Percentiles rank a stretch among this genome's conserved stretches.
Conservation (phyloP, 1,140 invertebrate genomes). For the Anthonomus grandis region DNA sequence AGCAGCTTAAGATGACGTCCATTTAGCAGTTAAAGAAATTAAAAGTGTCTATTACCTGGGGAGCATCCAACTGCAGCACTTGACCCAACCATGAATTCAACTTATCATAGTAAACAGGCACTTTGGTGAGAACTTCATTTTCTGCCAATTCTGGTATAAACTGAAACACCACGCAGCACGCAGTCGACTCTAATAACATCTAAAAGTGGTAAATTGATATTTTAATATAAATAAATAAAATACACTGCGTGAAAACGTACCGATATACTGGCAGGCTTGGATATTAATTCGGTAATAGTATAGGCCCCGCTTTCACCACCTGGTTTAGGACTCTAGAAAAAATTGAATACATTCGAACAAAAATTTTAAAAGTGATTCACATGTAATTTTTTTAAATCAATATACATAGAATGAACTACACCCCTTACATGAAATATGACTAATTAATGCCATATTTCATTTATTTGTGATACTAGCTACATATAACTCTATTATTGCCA, state of each 20-base stretch:
- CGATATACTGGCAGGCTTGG: slow-evolving; percentile 60
- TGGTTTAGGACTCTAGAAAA: slow-evolving; percentile 65
- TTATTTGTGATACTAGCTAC: too few species aligned
- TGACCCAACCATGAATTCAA: slow-evolving; percentile 95
- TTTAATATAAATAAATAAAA: background rate
- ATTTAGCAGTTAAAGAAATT: background rate
- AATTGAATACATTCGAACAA: background rate
- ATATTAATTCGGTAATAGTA: slow-evolving; percentile 59
- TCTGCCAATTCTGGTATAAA: slow-evolving; percentile 67
- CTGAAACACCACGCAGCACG: slow-evolving; percentile 84
- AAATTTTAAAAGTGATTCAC: too few species aligned
- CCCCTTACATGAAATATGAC: background rate
- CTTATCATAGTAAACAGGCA: slow-evolving; percentile 82
- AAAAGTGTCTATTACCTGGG: slow-evolving; percentile 52
- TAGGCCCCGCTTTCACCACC: slow-evolving; percentile 66
- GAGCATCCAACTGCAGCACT: slow-evolving; percentile 79
- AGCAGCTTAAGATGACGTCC: background rate
- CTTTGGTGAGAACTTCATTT: slow-evolving; percentile 52
- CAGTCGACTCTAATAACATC: slow-evolving; percentile 75
- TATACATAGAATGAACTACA: too few species aligned
- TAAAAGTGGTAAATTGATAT: slow-evolving; percentile 44
- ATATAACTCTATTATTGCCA: too few species aligned
- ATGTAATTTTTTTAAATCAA: too few species aligned
- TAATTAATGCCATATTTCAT: too few species aligned
- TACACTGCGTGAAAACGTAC: too few species aligned